These are phyloP conservation scores for Dryobates pubescens DNA, from an alignment of 2,797 vertebrate species.

Conservation along the genomic window DNA sequence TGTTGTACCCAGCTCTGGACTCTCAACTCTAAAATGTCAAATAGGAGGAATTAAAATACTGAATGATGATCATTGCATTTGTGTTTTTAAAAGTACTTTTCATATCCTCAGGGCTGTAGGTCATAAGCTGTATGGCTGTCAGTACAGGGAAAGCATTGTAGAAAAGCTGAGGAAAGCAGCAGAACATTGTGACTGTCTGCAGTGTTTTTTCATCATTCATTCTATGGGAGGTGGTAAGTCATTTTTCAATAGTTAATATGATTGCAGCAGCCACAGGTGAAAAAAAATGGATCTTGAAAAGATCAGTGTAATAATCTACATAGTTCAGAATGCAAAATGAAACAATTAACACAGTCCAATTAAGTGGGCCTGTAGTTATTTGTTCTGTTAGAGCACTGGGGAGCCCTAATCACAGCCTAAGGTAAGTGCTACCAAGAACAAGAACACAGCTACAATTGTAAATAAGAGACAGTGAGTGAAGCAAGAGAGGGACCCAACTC, in stretches of 20 bases:
- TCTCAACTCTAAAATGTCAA: not conserved
- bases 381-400: not conserved
- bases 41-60: not conserved
- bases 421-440: not conserved
- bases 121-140: constrained; percentile 87
- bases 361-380: not conserved
- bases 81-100: not conserved
- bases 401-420: not conserved
- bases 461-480: not conserved
- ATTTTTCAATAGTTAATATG: not conserved
- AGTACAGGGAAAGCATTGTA: constrained; percentile 88
- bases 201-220: constrained; percentile 96
- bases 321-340: not conserved
- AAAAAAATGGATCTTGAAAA: not conserved
- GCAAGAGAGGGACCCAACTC: not conserved
- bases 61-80: not conserved
- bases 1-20: not conserved
- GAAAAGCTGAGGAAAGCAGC: constrained; percentile 90
- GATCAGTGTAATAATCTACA: not conserved
- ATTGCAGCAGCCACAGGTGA: not conserved
- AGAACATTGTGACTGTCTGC: constrained; percentile 94
- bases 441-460: not conserved
- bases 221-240: constrained; percentile 97
- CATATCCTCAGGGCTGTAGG: constrained; percentile 88
- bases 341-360: not conserved